These are phyloP conservation scores for Steinernema carpocapsae DNA, from an alignment of 2,888 invertebrate species.

Conservation along the genomic window DNA sequence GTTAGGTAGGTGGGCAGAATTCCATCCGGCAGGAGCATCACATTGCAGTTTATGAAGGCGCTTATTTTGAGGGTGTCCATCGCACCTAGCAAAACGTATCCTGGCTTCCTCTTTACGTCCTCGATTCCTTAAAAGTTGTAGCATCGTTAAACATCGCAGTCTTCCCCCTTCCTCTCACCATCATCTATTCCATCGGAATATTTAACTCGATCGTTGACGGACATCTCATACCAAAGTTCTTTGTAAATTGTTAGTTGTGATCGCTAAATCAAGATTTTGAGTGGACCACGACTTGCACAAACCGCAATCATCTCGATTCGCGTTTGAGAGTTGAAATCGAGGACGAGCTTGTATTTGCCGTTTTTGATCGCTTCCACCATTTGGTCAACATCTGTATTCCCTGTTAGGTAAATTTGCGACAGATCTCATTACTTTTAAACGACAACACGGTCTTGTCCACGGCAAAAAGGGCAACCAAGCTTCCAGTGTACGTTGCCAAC, in stretches of 20 bases:
- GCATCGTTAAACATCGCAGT: neutral
- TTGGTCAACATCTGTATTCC: slow-evolving; percentile 51
- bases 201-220: slow-evolving; percentile 51
- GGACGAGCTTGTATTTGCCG: slow-evolving; percentile 54
- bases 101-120: slow-evolving; percentile 45
- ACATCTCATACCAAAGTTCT: slow-evolving; percentile 59
- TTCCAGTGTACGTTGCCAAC: slow-evolving; percentile 47
- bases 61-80: slow-evolving; percentile 56
- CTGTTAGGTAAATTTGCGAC: neutral
- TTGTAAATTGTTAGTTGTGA: slow-evolving; percentile 42
- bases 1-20: slow-evolving; percentile 58
- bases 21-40: slow-evolving; percentile 51
- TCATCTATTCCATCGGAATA: slow-evolving; percentile 53
- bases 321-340: slow-evolving; percentile 55
- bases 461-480: slow-evolving; percentile 47
- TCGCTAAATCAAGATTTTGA: slow-evolving; percentile 10
- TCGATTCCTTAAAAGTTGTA: slow-evolving; percentile 47
- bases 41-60: slow-evolving; percentile 53
- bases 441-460: slow-evolving; percentile 40
- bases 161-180: slow-evolving; percentile 38
- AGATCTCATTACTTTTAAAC: slow-evolving; percentile 30
- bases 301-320: slow-evolving; percentile 59
- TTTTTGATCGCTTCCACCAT: slow-evolving; percentile 51
- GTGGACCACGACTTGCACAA: too few species aligned
- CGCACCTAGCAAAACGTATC: slow-evolving; percentile 57